Base-by-base conservation (phyloP, 2,888 invertebrate genomes). In the Apodemia duryi region DNA sequence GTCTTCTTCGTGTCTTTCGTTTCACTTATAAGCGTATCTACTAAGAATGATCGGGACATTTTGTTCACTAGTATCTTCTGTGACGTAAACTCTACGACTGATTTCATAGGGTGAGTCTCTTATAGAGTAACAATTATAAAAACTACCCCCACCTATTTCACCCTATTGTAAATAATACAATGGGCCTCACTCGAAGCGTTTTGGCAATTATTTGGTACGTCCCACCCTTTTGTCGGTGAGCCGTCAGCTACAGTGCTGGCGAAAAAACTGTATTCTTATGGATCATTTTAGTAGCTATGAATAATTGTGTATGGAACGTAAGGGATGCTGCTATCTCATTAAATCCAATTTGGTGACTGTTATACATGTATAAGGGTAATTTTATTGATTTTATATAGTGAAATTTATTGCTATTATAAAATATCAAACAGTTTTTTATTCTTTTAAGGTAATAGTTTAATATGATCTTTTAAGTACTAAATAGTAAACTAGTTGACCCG, bases 41-140 rank as follows among this genome's bases (percentile, higher is more conserved):
- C 96, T 66, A 96, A 84, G 79, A 97, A 97, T 71, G 96, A 96
- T 73, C 96, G 94, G 68, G 96, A 96, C 96, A 96, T 96, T 75
- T 88, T 72, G 65, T 61, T 52, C 65, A 60, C 62, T 49, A 64
- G 68, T 68, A 62, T 54, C 72, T 83, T 70, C 74, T 73, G 64
- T 77, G 79, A 75, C 76, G 83, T 78, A 75, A 75, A 76, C 74
- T 75, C 73, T 73, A 73, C 79, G 73, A 91, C 91, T 91, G 84
- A 79, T 80, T 77, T 70, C 71, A 71, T 74, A 78, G 84, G 84
- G 84, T 78, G 82, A 78, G 76, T 74, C 49, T 77, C 78, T 77
- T 72, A 72, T 75, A 71, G 83, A 87, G 88, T 86, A 86, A 90
- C 90, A 89, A 89, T 89, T 91, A 91, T 83, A 90, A 91, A 89